These are phyloP conservation scores for Parazoanthus swiftii DNA, from an alignment of 92 coral and sea anemone genomes.

Conservation along the genomic window DNA sequence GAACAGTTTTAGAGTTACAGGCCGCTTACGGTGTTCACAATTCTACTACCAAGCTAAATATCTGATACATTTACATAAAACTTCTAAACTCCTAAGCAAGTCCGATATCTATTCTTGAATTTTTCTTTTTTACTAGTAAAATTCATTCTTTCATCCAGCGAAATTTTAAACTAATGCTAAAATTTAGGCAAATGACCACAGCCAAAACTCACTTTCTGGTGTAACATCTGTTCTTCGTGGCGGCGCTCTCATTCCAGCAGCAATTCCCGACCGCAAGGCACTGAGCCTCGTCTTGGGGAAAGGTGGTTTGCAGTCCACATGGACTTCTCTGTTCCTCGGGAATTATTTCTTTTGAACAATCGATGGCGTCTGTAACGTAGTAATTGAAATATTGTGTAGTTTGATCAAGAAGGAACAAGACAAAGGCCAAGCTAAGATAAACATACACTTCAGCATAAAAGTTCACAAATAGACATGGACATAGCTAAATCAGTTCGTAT, in stretches of 20 bases:
- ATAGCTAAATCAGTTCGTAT: no score
- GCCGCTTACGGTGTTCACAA: no score
- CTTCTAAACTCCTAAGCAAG: no score
- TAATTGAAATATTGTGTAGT: not conserved
- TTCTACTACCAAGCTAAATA: no score
- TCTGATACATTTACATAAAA: no score
- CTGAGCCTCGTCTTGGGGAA: conserved; percentile 39
- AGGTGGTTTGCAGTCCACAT: conserved; percentile 39
- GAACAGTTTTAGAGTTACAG: no score
- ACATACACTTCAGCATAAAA: no score
- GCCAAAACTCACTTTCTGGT: conserved; percentile 28
- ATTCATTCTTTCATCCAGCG: not conserved
- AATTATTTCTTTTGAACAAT: not conserved
- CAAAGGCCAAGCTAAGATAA: no score
- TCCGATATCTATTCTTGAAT: no score
- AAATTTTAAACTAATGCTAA: not conserved
- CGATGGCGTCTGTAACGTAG: not conserved
- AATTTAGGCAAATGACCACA: not conserved
- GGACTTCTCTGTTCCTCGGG: conserved; percentile 42
- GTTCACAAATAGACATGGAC: no score
- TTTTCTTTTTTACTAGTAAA: no score
- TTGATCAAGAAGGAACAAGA: no score
- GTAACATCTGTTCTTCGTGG: conserved; percentile 28
- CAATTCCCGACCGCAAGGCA: conserved; percentile 59
- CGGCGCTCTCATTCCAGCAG: conserved; percentile 61